These are phyloP conservation scores for Nothoprocta perdicaria DNA, from an alignment of 2,113 vertebrate species.

Conservation along the genomic window DNA sequence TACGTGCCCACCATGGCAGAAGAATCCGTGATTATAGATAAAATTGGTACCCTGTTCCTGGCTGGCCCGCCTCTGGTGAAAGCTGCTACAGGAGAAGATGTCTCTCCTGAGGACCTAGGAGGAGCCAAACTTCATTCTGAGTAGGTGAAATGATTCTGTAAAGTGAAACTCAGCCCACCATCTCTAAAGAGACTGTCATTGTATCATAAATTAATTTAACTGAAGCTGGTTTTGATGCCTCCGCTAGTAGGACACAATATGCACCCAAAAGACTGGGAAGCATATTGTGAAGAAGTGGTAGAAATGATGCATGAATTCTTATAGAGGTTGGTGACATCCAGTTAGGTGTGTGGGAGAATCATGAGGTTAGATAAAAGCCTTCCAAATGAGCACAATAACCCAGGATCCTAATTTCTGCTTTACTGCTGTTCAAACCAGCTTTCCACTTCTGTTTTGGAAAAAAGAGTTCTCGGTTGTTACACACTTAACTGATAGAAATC, in stretches of 20 bases:
- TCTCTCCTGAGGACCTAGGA: constrained; percentile 85
- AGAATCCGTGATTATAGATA: constrained; percentile 84
- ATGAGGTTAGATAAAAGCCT: not conserved
- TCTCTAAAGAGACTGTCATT: not conserved
- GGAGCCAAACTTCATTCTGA: constrained; percentile 84
- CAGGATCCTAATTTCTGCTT: not conserved
- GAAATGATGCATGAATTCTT: not conserved
- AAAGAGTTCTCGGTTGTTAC: not conserved
- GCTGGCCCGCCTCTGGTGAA: constrained; percentile 89
- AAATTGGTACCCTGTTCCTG: constrained; percentile 88
- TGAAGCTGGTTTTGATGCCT: not conserved
- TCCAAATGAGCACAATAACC: not conserved
- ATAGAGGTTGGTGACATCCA: not conserved
- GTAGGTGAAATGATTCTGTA: constrained; percentile 58
- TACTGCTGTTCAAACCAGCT: not conserved
- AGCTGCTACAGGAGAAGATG: constrained; percentile 87
- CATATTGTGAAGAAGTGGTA: not conserved
- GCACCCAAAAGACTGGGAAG: not conserved
- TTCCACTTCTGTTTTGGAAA: not conserved
- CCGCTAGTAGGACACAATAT: not conserved
- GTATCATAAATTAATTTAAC: not conserved
- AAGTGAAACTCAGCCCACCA: rapidly evolving
- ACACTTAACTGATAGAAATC: not conserved
- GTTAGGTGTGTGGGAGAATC: not conserved
- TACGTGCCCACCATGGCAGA: constrained; percentile 88